These are phyloP conservation scores for Paradisaea rubra DNA, from an alignment of 2,113 vertebrate species.

Conservation along the genomic window DNA sequence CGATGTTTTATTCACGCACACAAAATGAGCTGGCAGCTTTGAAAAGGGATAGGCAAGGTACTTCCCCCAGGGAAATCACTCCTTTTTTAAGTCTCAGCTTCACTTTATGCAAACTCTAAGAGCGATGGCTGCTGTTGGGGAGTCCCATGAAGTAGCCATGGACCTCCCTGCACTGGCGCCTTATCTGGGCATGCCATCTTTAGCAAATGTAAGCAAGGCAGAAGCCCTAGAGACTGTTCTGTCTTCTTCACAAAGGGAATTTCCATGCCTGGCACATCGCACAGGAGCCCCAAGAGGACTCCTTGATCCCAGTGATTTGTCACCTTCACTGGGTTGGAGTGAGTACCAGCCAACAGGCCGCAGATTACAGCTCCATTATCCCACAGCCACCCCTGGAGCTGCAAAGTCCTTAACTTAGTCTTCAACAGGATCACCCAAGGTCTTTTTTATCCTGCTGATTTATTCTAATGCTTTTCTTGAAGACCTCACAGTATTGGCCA, in stretches of 20 bases:
- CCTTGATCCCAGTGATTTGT: not conserved
- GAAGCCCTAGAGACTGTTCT: not conserved
- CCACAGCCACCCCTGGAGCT: not conserved
- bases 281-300: not conserved
- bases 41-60: not conserved
- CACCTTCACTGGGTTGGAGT: not conserved
- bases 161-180: no score
- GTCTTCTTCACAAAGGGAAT: not conserved
- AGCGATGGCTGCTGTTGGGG: accelerated
- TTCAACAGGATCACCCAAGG: not conserved
- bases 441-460: not conserved
- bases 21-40: not conserved
- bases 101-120: not conserved
- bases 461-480: not conserved
- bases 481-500: not conserved
- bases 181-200: accelerated
- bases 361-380: not conserved
- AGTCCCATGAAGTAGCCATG: accelerated
- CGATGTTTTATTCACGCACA: accelerated
- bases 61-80: not conserved
- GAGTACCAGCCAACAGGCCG: not conserved
- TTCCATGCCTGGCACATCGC: not conserved
- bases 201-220: not conserved
- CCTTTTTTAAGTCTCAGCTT: not conserved
- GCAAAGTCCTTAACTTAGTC: not conserved